Evolutionary conservation across 2,797 vertebrate genomes (phyloP), one percentile per base, ranked within the genome.

Genomic region (Coregonus suidteri): DNA sequence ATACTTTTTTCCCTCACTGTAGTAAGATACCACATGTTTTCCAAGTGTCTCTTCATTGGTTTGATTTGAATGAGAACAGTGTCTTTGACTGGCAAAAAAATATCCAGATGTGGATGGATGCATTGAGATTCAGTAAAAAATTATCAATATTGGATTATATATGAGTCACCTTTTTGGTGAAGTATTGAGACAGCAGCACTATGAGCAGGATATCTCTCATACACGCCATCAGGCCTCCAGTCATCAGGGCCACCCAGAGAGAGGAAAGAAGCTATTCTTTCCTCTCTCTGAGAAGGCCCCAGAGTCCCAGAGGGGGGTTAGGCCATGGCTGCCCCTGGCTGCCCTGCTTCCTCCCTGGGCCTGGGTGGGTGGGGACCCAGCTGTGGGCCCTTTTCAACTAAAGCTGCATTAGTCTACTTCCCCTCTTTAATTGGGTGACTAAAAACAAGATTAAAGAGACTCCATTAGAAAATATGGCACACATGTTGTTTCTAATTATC

Each of bases 401-500:
- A 59, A 78, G 78, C 73, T 35, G 51, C 80, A 84, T 84, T 87
- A 86, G 81, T 41, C 30, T 62, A 76, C 72, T 78, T 84, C 70
- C 78, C 31, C 81, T 81, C 81, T 83, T 89, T 88, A 84, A 86
- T 84, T 86, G 82, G 80, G 77, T 79, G 82, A 82, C 75, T 85
- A 86, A 88, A 85, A 84, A 85, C 82, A 79, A 83, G 81, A 88
- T 82, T 85, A 88, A 77, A 86, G 82, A 75, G 78, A 79, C 75
- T 81, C 79, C 74, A 78, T 85, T 84, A 78, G 75, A 64, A 79
- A 90, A 82, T 84, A 79, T 35, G 4, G 76, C 74, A 52, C 75
- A 84, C 83, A 84, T 85, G 86, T 83, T 84, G 84, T 81, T 82
- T 41, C 81, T 88, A 90, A 90, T 89, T 81, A 85, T 56, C 34